These are phyloP conservation scores for Epistrophe grossulariae DNA, from an alignment of 2,888 invertebrate species.

Conservation along the genomic window DNA sequence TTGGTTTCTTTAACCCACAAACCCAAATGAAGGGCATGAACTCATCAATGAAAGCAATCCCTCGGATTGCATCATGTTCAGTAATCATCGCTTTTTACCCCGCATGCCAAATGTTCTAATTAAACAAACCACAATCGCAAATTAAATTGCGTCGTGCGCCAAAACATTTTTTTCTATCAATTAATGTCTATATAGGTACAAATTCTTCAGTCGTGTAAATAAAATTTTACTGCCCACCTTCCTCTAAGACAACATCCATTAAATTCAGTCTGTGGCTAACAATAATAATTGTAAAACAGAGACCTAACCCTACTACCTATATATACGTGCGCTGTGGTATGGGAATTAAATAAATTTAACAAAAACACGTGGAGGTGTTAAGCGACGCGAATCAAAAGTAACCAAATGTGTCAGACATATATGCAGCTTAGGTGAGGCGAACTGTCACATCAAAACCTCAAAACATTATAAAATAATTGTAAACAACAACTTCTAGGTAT, in stretches of 20 bases:
- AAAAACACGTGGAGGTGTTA: slow-evolving; percentile 23
- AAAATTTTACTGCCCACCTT: slow-evolving; percentile 10
- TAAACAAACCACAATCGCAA: slow-evolving; percentile 20
- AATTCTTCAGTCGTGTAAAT: background rate
- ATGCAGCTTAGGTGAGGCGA: background rate
- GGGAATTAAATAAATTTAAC: background rate
- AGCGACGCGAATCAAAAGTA: background rate
- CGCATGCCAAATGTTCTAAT: slow-evolving; percentile 10
- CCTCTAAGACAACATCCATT: background rate
- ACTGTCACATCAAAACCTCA: slow-evolving; percentile 4
- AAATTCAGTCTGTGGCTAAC: background rate
- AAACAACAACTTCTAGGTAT: slow-evolving; percentile 3
- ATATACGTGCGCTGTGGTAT: background rate
- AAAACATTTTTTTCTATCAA: background rate
- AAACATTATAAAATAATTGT: background rate
- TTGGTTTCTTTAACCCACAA: background rate
- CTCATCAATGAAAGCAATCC: slow-evolving; percentile 18
- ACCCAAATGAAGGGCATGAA: slow-evolving; percentile 17
- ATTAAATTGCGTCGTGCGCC: slow-evolving; percentile 29
- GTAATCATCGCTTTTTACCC: slow-evolving; percentile 4
- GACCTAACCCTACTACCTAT: background rate
- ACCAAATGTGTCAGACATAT: background rate
- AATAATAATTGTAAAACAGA: slow-evolving; percentile 1
- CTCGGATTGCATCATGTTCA: slow-evolving; percentile 28
- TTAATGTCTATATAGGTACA: background rate